Percentiles rank a stretch among this genome's conserved stretches.
Evolutionary conservation across 2,113 vertebrate species (phyloP).

Genomic region (Cariama cristata): DNA sequence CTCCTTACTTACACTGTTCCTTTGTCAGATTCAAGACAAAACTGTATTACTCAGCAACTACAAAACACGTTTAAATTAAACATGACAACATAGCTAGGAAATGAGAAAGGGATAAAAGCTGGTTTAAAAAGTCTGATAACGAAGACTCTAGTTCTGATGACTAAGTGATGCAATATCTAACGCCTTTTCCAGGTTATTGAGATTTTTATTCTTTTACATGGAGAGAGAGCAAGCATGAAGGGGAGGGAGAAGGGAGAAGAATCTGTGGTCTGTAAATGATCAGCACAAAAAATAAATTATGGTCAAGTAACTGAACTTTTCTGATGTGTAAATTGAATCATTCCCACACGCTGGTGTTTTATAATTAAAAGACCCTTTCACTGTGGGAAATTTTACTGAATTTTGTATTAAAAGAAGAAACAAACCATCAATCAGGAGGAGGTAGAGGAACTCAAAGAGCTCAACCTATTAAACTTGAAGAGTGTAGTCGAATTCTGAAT

Average conservation of each 20-base stretch:
- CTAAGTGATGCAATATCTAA: background rate
- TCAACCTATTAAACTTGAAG: conserved; percentile 61
- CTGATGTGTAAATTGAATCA: conserved; percentile 68
- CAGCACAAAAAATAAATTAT: conserved; percentile 66
- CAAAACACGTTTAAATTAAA: conserved; percentile 19
- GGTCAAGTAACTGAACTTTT: conserved; percentile 59
- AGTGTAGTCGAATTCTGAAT: conserved; percentile 34
- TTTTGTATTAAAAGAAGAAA: conserved; percentile 73
- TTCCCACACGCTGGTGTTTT: conserved; percentile 62
- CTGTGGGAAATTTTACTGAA: conserved; percentile 62
- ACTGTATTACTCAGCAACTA: background rate
- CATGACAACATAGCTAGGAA: background rate
- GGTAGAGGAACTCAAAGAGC: conserved; percentile 54
- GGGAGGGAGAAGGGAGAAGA: background rate
- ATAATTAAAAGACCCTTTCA: conserved; percentile 72
- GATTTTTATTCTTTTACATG: conserved; percentile 15
- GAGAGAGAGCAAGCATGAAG: background rate
- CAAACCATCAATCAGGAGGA: conserved; percentile 64
- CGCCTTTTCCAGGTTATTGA: background rate
- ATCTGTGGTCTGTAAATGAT: conserved; percentile 59
- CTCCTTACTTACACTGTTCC: background rate
- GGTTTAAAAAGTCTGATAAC: background rate
- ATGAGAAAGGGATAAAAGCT: background rate
- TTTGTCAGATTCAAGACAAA: background rate
- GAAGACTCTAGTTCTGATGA: background rate